Percentiles rank a stretch among this genome's conserved stretches.
phyloP scores from a whole-genome alignment of 2,113 vertebrate genomes.

The Myrmophylax atrothorax region DNA sequence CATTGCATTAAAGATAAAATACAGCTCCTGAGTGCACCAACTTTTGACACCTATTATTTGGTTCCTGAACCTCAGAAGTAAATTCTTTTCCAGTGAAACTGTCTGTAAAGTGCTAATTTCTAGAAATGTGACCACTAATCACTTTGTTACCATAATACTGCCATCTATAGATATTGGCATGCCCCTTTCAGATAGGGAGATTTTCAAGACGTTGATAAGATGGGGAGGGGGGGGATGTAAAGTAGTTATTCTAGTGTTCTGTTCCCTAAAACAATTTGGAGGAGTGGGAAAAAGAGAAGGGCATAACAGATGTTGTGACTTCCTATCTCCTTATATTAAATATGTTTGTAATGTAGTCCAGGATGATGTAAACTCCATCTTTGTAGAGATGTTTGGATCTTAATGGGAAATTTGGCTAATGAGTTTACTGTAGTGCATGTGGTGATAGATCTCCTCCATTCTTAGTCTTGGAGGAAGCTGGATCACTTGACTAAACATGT shows the following conservation, averaged over 20 bases:
- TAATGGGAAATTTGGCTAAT: not conserved
- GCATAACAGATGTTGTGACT: not conserved
- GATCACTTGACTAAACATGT: not conserved
- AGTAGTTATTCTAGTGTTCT: not conserved
- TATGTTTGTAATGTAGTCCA: not conserved
- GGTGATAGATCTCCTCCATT: not conserved
- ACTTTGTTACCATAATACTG: not conserved
- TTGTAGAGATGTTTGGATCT: not conserved
- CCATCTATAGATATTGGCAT: not conserved
- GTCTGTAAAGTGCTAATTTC: conserved; percentile 28
- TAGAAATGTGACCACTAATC: not conserved
- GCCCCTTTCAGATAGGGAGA: not conserved
- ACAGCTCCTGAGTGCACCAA: not conserved
- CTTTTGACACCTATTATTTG: not conserved
- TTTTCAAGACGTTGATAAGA: not conserved
- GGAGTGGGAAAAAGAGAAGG: no score
- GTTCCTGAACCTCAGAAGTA: conserved; percentile 26
- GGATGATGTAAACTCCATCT: not conserved
- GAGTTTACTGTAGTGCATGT: no score
- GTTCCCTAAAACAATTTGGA: not conserved
- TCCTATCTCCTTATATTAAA: not conserved
- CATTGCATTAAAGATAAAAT: not conserved
- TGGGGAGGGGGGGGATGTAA: not conserved
- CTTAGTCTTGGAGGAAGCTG: not conserved
- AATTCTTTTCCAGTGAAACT: not conserved